Conservation (phyloP, 1,140 invertebrate species). For the Solen grandis region DNA sequence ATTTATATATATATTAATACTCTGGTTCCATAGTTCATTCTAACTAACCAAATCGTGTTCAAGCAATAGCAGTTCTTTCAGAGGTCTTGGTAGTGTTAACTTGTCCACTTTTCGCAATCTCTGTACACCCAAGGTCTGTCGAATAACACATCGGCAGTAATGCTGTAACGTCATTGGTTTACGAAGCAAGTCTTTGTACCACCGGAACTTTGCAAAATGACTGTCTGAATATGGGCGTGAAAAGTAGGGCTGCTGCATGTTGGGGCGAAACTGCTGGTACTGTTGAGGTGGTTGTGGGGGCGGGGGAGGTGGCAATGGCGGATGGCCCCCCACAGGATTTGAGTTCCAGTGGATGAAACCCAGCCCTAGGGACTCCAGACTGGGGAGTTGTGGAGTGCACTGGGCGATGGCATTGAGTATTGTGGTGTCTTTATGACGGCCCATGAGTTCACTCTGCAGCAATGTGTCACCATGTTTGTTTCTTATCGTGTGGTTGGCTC, state of each 20-base stretch:
- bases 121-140: conserved; percentile 63
- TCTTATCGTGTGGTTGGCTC: conserved; percentile 71
- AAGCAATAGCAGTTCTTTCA: conserved; percentile 74
- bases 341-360: background rate
- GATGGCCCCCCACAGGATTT: conserved; percentile 18
- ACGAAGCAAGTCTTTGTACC: conserved; percentile 68
- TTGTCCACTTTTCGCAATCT: conserved; percentile 67
- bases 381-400: conserved; percentile 67
- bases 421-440: conserved; percentile 58
- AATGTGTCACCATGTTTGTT: conserved; percentile 69
- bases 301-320: conserved; percentile 17
- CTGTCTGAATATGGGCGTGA: conserved; percentile 50
- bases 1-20: no score
- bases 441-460: conserved; percentile 69
- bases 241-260: conserved; percentile 36
- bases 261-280: background rate
- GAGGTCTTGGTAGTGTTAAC: conserved; percentile 70
- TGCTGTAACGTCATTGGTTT: conserved; percentile 76
- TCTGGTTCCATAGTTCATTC: no score
- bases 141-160: conserved; percentile 73
- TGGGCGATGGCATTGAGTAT: conserved; percentile 74
- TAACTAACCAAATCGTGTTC: no score
- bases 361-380: conserved; percentile 63
- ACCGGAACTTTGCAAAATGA: conserved; percentile 63
- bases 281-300: background rate